phyloP scores from a whole-genome alignment of 2,113 vertebrate genomes.

The Verasper variegatus region DNA sequence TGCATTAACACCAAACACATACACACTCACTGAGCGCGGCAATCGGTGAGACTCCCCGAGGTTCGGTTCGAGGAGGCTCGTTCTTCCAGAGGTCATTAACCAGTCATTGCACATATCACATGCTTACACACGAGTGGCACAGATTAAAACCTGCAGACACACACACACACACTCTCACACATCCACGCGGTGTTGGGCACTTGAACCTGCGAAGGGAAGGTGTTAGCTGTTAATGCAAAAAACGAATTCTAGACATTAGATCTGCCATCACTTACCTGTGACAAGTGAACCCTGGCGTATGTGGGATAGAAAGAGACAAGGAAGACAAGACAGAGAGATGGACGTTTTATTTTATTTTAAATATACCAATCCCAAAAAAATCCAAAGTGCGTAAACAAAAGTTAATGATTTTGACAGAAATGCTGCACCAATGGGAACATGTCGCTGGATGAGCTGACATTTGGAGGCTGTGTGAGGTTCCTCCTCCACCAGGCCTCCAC shows the following conservation, averaged over 20 bases:
- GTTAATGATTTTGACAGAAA: too few relatives aligned
- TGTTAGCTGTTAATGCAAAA: constrained; percentile 65
- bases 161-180: background rate
- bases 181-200: constrained; percentile 31
- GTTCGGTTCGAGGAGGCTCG: constrained; percentile 74
- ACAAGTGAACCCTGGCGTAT: constrained; percentile 28
- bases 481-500: too few relatives aligned
- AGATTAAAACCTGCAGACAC: constrained; percentile 27
- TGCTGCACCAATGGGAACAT: too few relatives aligned
- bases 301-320: constrained; percentile 2
- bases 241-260: constrained; percentile 60
- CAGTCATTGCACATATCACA: constrained; percentile 25
- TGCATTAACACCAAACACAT: constrained; percentile 46
- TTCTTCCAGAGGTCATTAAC: constrained; percentile 75
- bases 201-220: constrained; percentile 53
- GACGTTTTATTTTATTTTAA: too few relatives aligned
- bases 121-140: constrained; percentile 27
- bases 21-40: constrained; percentile 13
- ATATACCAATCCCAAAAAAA: too few relatives aligned
- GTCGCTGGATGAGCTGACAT: background rate
- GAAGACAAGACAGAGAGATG: background rate
- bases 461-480: background rate
- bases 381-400: too few relatives aligned
- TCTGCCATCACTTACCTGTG: constrained; percentile 47
- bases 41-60: constrained; percentile 69